phyloP scores from a whole-genome alignment of 2,797 vertebrate genomes.

The Babyrousa celebensis region DNA sequence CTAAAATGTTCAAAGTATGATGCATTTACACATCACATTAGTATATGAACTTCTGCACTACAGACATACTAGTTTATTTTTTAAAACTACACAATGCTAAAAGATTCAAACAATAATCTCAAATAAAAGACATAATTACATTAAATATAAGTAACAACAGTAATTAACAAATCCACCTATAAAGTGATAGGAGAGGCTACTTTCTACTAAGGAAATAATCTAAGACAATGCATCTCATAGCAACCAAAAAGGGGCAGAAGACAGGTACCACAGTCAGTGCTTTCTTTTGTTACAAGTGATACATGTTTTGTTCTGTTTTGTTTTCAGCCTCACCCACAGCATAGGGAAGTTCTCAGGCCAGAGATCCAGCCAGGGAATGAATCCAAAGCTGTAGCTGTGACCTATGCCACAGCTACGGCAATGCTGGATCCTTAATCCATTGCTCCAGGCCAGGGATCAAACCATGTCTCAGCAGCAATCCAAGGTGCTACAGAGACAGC shows the following conservation, averaged over 20 bases:
- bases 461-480: no score
- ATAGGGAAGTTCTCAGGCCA: no score
- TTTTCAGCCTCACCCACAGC: background rate
- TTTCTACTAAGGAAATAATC: conserved; percentile 21
- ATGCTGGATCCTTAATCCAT: no score
- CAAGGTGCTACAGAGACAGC: no score
- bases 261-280: background rate
- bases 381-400: no score
- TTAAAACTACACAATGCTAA: background rate
- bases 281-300: background rate
- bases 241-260: background rate
- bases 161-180: background rate
- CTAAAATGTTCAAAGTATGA: conserved; percentile 49
- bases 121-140: conserved; percentile 54
- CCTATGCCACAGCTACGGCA: no score
- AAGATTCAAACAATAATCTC: conserved; percentile 48
- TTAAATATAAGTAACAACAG: background rate
- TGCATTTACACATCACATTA: background rate
- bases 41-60: conserved; percentile 27
- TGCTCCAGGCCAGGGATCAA: no score
- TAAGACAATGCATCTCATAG: background rate
- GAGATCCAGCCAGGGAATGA: no score
- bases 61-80: background rate
- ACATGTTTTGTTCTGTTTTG: no score
- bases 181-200: background rate